Evolutionary conservation across 2,113 vertebrate genomes (phyloP), one percentile per base, ranked within the genome.

Genomic region (Phrynosoma blainvillii): DNA sequence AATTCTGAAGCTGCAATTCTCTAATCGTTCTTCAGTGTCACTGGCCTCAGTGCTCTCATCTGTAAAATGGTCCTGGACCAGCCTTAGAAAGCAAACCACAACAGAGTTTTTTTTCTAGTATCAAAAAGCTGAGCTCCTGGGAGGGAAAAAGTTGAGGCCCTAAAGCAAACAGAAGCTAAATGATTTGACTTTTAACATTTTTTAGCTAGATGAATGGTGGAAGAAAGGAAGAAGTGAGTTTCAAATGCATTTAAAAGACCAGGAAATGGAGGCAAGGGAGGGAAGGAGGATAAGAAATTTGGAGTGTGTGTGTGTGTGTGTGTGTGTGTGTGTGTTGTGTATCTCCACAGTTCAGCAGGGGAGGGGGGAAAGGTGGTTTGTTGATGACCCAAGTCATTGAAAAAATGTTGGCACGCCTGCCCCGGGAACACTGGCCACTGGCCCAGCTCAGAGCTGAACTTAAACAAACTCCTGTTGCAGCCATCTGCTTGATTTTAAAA

Each of bases 381-480:
- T 96, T 96, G 98, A 97, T 97, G 97, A 98, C 97, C 98, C 97
- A 97, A 98, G 98, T 98, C 97, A 97, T 96, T 98, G 98, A 99
- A 97, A 97, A 96, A 98, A 97, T 77, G 97, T 98, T 98, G 98
- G 98, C 98, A 97, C 97, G 97, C 96, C 96, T 96, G 95, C 95
- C 96, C 95, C 90, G 90, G 94, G 96, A 96, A 97, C 98, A 94
- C 98, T 99, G 98, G 98, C 98, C 88, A 93, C 93, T 94, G 96
- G 97, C 98, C 98, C 98, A 92, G 98, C 98, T 98, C 98, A 89
- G 98, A 98, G 98, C 98, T 98, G 98, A 99, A 98, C 98, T 98
- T 98, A 99, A 99, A 99, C 98, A 99, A 98, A 98, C 98, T 98
- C 98, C 98, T 98, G 98, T 98, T 98, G 97, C 98, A 98, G 98